phyloP scores from a whole-genome alignment of 1,140 invertebrate genomes.

The Drosophila virilis region DNA sequence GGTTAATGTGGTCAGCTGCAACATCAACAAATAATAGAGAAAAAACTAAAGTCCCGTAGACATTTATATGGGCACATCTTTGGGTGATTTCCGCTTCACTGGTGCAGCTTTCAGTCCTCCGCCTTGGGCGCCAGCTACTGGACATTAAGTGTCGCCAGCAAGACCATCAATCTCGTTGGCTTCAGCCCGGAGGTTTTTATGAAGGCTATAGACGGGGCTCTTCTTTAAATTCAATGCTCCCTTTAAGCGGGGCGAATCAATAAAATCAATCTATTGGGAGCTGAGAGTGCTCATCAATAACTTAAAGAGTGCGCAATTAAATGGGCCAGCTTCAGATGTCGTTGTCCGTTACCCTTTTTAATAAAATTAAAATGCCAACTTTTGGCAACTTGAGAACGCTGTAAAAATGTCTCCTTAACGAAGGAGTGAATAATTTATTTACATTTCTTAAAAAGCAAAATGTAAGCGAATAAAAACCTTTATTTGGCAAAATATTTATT shows the following conservation, averaged over 20 bases:
- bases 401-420: not conserved
- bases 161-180: constrained; percentile 62
- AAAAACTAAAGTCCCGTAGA: constrained; percentile 55
- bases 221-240: constrained; percentile 18
- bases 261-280: constrained; percentile 48
- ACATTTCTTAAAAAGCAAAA: constrained; percentile 13
- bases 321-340: constrained; percentile 13
- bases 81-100: constrained; percentile 78
- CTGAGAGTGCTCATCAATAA: constrained; percentile 65
- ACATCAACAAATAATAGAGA: constrained; percentile 49
- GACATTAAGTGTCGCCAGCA: constrained; percentile 51
- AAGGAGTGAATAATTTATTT: constrained; percentile 22
- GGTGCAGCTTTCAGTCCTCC: constrained; percentile 33
- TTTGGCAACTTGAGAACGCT: constrained; percentile 33
- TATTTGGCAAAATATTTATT: not conserved
- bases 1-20: constrained; percentile 73
- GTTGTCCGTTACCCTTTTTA: constrained; percentile 43
- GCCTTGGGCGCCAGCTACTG: constrained; percentile 26
- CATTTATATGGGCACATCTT: constrained; percentile 73
- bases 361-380: constrained; percentile 48
- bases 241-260: constrained; percentile 46
- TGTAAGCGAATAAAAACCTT: not conserved
- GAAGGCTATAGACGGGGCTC: constrained; percentile 1
- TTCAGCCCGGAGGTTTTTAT: constrained; percentile 8
- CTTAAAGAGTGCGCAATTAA: constrained; percentile 40